These are phyloP conservation scores for Myripristis murdjan DNA, from an alignment of 2,797 vertebrate genomes.

Conservation along the genomic window DNA sequence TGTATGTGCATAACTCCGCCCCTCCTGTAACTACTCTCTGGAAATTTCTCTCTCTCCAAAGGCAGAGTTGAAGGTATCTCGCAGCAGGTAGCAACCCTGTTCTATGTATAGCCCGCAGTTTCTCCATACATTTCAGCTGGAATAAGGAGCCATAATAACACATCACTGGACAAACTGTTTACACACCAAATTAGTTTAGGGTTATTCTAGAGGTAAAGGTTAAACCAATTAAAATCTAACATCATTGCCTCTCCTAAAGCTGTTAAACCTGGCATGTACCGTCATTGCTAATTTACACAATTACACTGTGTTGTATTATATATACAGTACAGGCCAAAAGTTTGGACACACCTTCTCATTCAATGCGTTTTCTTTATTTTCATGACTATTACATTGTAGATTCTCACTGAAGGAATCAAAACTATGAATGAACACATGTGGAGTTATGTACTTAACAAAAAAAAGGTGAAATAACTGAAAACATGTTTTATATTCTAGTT, in stretches of 20 bases:
- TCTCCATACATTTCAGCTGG: background rate
- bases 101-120: background rate
- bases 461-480: too few species aligned
- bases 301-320: constrained; percentile 14
- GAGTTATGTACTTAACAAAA: too few species aligned
- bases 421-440: too few species aligned
- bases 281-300: background rate
- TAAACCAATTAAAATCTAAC: constrained; percentile 7
- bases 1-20: background rate
- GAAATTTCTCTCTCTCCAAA: too few species aligned
- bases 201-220: constrained; percentile 15
- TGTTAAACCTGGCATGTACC: constrained; percentile 10
- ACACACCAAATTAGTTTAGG: background rate
- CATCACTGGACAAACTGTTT: background rate
- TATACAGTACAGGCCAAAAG: too few species aligned
- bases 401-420: too few species aligned
- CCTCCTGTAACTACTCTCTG: background rate
- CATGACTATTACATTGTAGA: too few species aligned
- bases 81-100: background rate
- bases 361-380: too few species aligned
- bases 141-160: background rate
- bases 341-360: too few species aligned
- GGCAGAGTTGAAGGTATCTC: too few species aligned
- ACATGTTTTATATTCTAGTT: too few species aligned
- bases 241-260: background rate